These are phyloP conservation scores for Sarcophaga peregrina DNA, from an alignment of 1,140 invertebrate genomes.

Conservation along the genomic window DNA sequence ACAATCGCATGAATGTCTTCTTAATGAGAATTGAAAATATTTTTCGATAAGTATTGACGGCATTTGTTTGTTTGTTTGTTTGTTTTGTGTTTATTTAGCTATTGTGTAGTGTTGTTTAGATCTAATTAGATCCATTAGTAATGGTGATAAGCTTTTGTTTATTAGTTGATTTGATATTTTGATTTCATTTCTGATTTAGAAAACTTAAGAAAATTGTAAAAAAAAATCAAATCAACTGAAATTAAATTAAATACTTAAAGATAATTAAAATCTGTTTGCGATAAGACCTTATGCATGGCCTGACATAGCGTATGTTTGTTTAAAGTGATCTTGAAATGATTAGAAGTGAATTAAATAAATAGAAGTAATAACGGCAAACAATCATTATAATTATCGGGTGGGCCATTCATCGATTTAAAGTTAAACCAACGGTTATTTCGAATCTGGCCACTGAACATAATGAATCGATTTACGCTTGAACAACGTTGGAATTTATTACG, in stretches of 20 bases:
- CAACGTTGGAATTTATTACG: no score
- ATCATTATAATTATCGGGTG: no score
- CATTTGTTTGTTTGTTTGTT: background rate
- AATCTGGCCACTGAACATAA: no score
- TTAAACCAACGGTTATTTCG: no score
- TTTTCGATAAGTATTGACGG: background rate
- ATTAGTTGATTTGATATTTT: background rate
- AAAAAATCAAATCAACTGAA: no score
- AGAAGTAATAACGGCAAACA: background rate
- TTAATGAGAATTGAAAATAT: background rate
- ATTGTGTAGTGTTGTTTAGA: background rate
- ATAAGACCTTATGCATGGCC: background rate
- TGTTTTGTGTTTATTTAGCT: background rate
- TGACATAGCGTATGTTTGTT: background rate
- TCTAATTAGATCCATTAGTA: slow-evolving; percentile 5
- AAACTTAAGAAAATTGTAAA: background rate
- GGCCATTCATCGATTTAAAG: no score
- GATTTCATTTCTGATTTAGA: background rate
- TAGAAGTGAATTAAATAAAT: background rate
- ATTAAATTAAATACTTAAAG: background rate
- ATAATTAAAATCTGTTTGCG: slow-evolving; percentile 12
- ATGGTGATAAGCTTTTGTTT: background rate
- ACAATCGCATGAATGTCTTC: background rate
- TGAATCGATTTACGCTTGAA: no score
- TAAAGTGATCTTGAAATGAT: background rate